Evolutionary conservation across 2,797 vertebrate genomes (phyloP), one percentile per base, ranked within the genome.

Genomic region (Pseudocheirus occidentalis): DNA sequence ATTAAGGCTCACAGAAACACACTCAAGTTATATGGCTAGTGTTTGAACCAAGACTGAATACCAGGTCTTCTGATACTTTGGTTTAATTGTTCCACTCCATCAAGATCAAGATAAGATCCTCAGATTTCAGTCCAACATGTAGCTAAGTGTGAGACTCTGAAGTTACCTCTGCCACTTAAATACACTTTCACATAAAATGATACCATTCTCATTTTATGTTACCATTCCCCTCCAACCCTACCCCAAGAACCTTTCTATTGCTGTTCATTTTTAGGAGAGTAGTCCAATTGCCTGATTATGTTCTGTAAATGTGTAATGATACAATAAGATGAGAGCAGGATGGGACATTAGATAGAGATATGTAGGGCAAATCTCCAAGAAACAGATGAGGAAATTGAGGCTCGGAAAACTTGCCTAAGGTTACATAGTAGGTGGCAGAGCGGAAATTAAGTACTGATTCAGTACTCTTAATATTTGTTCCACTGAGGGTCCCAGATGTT

Each of bases 191-290:
- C 40, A 66, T 58, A 6, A 55, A 93, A 81, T 11, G 52, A 46
- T 3, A 21, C 1, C 3, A 27, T 5, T 24, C n/a, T 66, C 34
- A 16, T 18, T 66, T 90, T 53, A 18, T 4, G 0, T 0, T 55
- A 0, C 34, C 14, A 0, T 0, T 10, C 0, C n/a, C 3, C 0
- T 56, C 5, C 16, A 4, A 29, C 27, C 46, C 21, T 0, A 5
- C 3, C 10, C 59, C 31, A 62, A 62, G 31, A 62, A 62, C 59
- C 12, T 34, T 34, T 62, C 31, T 13, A 62, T 34, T 62, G 31
- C 13, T 5, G 4, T 31, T 62, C 13, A 62, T 34, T 12, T 62
- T 16, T 62, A 34, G 31, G 59, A 62, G 59, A 62, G 59, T 34
- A 34, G 31, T 62, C 31, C 66, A 18, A 5, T 73, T 73, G 16